Evolutionary conservation across 2,888 invertebrate genomes (phyloP), one percentile per base, ranked within the genome.

Genomic region (Galeopsomyia nigrocyanea): DNA sequence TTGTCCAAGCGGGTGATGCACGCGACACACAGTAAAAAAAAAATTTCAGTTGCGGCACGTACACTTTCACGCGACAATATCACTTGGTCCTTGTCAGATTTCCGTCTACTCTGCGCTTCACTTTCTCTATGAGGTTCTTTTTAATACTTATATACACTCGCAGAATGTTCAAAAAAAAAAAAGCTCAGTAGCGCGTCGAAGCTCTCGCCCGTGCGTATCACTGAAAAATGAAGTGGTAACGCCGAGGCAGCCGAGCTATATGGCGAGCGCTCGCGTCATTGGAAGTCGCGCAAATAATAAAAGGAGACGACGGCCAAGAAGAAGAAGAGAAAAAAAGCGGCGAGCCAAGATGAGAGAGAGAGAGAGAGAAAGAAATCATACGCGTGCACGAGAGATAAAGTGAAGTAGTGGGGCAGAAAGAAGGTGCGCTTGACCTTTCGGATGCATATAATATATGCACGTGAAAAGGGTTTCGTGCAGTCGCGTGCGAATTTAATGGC

Each of bases 211-310:
- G 67, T 1, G 14, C 50, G 60, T 55, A 60, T 71, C 72, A 74
- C 72, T 74, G 78, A 78, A 78, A 80, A 82, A 81, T 82, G 81
- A 81, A 76, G 77, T 76, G 71, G 74, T 77, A 71, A 72, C 73
- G 76, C 73, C 76, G 76, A 73, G 68, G 78, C 68, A 68, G 73
- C 77, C 77, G 77, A 77, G 76, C 78, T 82, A 82, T 82, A 82
- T 80, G 77, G 74, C 70, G 76, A 75, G 72, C 58, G 47, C 66
- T 61, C 68, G 74, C 68, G 75, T 72, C 75, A 69, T 72, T 49
- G 58, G 65, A 50, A 39, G 17, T 21, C 51, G 66, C 66, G 51
- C 53, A 49, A 68, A 50, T 21, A 68, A 60, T 22, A 39, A 22
- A 16, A 55, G 19, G 31, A 26, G 22, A 47, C 22, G 55, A 19